Evolutionary conservation across 2,888 invertebrate genomes (phyloP).

Genomic region (Linyphia triangularis): DNA sequence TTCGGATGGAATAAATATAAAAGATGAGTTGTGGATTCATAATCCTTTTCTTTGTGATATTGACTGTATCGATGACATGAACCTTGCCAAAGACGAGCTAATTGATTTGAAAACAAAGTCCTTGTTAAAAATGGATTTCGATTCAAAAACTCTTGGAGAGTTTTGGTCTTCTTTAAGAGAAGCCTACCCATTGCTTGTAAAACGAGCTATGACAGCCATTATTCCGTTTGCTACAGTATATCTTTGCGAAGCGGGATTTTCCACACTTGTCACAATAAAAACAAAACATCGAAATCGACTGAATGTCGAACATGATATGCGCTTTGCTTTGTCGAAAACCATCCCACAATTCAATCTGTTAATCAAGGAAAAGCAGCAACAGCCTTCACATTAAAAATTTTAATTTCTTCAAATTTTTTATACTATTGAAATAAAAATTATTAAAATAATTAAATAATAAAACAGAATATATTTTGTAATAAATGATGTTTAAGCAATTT

Average conservation of each 20-base stretch:
- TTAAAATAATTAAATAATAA: conserved; percentile 14
- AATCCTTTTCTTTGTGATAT: too few relatives aligned
- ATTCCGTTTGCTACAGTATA: conserved; percentile 58
- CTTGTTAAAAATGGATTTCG: too few relatives aligned
- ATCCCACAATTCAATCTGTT: conserved; percentile 57
- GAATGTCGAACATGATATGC: conserved; percentile 58
- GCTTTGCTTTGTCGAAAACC: conserved; percentile 58
- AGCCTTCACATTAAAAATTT: neutral
- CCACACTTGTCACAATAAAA: conserved; percentile 58
- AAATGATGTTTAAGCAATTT: neutral
- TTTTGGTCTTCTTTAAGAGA: too few relatives aligned
- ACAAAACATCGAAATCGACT: conserved; percentile 58
- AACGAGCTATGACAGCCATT: conserved; percentile 50
- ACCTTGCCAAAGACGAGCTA: too few relatives aligned
- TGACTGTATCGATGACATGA: too few relatives aligned
- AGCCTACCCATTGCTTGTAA: conserved; percentile 62
- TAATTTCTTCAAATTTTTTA: neutral
- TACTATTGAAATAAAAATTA: too few relatives aligned
- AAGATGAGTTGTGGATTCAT: too few relatives aligned
- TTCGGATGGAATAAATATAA: too few relatives aligned
- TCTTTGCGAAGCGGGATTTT: conserved; percentile 55
- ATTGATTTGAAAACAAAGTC: too few relatives aligned
- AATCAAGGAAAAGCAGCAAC: conserved; percentile 55
- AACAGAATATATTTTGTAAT: neutral
- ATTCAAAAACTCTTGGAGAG: too few relatives aligned